Percentiles rank a stretch among this genome's conserved stretches.
Evolutionary conservation across 2,113 vertebrate species (phyloP).

Genomic region (Forbesichthys papilliferus): DNA sequence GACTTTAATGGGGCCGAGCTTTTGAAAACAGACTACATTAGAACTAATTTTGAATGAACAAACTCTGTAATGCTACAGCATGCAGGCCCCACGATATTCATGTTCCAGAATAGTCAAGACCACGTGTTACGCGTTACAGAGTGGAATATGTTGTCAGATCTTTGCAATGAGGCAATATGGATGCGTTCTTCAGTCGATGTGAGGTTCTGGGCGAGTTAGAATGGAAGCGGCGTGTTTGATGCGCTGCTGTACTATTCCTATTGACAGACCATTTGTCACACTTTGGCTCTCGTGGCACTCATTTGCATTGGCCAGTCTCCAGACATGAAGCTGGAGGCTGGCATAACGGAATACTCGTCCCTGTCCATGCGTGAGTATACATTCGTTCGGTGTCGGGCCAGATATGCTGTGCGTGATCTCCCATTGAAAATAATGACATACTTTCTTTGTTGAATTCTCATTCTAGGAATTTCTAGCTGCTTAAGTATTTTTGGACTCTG

Average conservation of each 20-base stretch:
- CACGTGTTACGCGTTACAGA: background rate
- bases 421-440: constrained; percentile 5
- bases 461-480: constrained; percentile 14
- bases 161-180: constrained; percentile 25
- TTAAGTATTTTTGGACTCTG: constrained; percentile 10
- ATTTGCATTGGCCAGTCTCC: constrained; percentile 64
- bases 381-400: constrained; percentile 27
- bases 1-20: background rate
- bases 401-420: constrained; percentile 3
- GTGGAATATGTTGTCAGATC: constrained; percentile 24
- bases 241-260: constrained; percentile 54
- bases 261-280: constrained; percentile 72
- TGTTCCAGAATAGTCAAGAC: background rate
- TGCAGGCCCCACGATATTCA: constrained; percentile 4
- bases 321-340: constrained; percentile 48
- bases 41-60: too few relatives aligned
- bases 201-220: background rate
- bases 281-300: constrained; percentile 61
- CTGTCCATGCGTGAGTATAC: constrained; percentile 50
- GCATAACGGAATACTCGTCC: constrained; percentile 50
- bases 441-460: constrained; percentile 24
- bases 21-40: background rate
- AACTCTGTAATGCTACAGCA: background rate
- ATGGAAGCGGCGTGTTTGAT: constrained; percentile 33
- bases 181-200: constrained; percentile 28